A percentile compares a stretch with the other conserved stretches of the same genome.
These are phyloP conservation scores for Tilapia sparmanii DNA, from an alignment of 2,113 vertebrate genomes.

Conservation along the genomic window DNA sequence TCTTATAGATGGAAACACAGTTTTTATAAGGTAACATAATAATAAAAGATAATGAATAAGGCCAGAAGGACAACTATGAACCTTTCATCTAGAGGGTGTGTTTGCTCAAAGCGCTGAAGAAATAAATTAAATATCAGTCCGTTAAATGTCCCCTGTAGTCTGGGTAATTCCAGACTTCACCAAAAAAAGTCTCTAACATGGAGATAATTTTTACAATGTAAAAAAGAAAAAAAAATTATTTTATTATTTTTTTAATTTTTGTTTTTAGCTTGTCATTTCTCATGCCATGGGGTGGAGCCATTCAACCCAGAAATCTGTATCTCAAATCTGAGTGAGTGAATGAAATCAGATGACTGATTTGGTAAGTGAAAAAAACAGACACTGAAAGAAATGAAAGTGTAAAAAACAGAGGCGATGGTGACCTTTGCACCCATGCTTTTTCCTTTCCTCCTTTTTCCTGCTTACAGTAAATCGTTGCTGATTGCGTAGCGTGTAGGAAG, in stretches of 20 bases:
- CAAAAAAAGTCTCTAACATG: background rate
- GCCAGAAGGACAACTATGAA: background rate
- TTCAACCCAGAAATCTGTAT: background rate
- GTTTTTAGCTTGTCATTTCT: background rate
- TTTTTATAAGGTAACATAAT: background rate
- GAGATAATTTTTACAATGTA: background rate
- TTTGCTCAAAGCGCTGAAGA: background rate
- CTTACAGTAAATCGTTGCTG: background rate
- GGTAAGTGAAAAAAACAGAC: background rate
- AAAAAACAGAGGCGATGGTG: background rate
- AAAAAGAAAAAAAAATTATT: background rate
- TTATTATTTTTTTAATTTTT: rapidly evolving
- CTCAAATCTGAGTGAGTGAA: background rate
- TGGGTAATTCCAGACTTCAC: background rate
- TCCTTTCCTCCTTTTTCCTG: background rate
- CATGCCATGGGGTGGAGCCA: background rate
- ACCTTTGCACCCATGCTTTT: background rate
- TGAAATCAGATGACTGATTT: background rate
- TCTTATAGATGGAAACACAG: background rate
- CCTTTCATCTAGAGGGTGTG: background rate
- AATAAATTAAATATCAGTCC: background rate
- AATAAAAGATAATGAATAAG: background rate
- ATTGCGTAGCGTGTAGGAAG: background rate
- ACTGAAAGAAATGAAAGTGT: background rate
- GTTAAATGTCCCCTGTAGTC: background rate